Percentiles rank a stretch among this genome's conserved stretches.
These are phyloP conservation scores for Microcaecilia unicolor DNA, from an alignment of 2,797 vertebrate genomes.

Conservation along the genomic window DNA sequence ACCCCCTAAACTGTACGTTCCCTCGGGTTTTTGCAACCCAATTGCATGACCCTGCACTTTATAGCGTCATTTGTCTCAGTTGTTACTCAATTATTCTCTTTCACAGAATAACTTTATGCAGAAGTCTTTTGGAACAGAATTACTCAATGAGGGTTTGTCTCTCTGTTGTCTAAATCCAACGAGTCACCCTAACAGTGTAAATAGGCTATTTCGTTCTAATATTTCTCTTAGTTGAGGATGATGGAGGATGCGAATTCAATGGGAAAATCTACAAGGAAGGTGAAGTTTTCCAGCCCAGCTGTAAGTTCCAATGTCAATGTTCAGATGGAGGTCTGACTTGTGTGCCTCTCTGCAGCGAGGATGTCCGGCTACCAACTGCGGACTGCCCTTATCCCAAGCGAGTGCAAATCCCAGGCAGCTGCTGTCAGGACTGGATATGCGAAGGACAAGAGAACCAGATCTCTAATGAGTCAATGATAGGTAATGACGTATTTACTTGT, in stretches of 20 bases:
- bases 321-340: conserved; percentile 74
- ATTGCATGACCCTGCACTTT: too few species aligned
- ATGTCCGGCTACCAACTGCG: conserved; percentile 56
- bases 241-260: conserved; percentile 70
- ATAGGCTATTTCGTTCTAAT: background rate
- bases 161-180: too few species aligned
- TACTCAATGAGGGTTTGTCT: too few species aligned
- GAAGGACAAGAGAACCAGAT: conserved; percentile 49
- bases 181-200: too few species aligned
- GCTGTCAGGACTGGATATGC: conserved; percentile 90
- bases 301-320: conserved; percentile 72
- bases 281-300: conserved; percentile 83
- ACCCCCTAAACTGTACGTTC: too few species aligned
- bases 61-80: too few species aligned
- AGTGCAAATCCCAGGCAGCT: conserved; percentile 70
- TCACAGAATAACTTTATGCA: too few species aligned
- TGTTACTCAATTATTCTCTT: too few species aligned
- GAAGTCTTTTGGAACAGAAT: too few species aligned
- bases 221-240: conserved; percentile 53
- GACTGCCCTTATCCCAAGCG: conserved; percentile 77
- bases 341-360: conserved; percentile 66
- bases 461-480: background rate
- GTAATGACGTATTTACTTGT: conserved; percentile 11
- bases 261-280: conserved; percentile 71
- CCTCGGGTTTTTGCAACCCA: too few species aligned